Evolutionary conservation across 2,888 invertebrate genomes (phyloP), one percentile per base, ranked within the genome.

Genomic region (Mechanitis messenoides): DNA sequence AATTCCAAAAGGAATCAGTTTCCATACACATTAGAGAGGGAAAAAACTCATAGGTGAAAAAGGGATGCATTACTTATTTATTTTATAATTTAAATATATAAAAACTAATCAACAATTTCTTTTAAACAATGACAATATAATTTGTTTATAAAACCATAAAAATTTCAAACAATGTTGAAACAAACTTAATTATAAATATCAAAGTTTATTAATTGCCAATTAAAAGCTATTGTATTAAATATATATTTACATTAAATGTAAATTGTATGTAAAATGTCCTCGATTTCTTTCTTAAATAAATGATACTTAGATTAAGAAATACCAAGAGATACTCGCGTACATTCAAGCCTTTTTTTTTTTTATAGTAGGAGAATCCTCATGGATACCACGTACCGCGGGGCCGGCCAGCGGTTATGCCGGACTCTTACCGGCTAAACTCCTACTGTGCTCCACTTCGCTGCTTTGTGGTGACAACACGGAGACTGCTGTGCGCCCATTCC

Each of bases 141-240:
- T 45, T 45, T 45, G 45, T 20, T 47, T 47, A 6, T 47, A 47
- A n/a, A 47, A 28, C 47, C 12, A 47, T 47, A 47, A 3, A 47
- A 47, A n/a, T 47, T n/a, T 47, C n/a, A 47, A 47, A 47, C 47
- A 47, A 47, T 20, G 47, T 47, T 20, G 47, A 47, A 47, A 47
- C 47, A 47, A 47, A 47, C 20, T 47, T 20, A 47, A 47, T 47
- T 47, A 47, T 47, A 20, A 47, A 12, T 47, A 47, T 47, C 47
- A 47, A 47, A 6, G 12, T 47, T 47, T 20, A 45, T 45, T 45
- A 47, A 47, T n/a, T 12, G n/a, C 20, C 47, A 47, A 47, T 47
- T 47, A 47, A 47, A 47, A 20, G 47, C n/a, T 47, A 47, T 47
- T 47, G 28, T 28, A n/a, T 6, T 20, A 28, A 28, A 3, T n/a